These are phyloP conservation scores for Athalia cordata DNA, from an alignment of 2,888 invertebrate species.

Conservation along the genomic window DNA sequence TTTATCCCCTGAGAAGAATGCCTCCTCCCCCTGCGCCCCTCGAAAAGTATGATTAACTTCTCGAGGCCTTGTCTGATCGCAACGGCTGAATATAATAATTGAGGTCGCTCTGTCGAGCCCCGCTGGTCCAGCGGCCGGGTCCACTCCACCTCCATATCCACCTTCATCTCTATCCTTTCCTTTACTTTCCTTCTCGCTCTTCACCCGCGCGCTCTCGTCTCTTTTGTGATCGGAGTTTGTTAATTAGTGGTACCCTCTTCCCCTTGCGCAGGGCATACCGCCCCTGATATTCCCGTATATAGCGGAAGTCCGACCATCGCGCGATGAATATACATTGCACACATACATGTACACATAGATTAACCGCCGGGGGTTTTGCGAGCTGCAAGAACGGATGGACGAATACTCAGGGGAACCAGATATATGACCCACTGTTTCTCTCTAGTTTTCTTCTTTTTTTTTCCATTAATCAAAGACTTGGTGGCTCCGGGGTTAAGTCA, in stretches of 20 bases:
- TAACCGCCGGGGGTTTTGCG: no score
- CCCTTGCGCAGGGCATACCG: not conserved
- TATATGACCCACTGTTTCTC: no score
- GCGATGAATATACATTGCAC: no score
- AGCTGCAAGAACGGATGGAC: no score
- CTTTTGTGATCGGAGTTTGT: slow-evolving; percentile 37
- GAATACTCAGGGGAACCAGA: no score
- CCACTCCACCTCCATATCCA: not conserved
- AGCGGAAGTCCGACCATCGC: not conserved
- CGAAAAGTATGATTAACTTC: slow-evolving; percentile 38
- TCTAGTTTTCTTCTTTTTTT: no score
- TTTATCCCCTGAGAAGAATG: slow-evolving; percentile 36
- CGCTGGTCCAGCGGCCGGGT: slow-evolving; percentile 20
- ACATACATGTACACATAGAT: no score
- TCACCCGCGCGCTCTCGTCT: not conserved
- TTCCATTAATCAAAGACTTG: no score
- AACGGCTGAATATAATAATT: slow-evolving; percentile 25
- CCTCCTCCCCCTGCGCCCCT: not conserved
- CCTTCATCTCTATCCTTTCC: not conserved
- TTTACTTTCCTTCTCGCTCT: not conserved
- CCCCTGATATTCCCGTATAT: slow-evolving; percentile 8
- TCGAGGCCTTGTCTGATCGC: slow-evolving; percentile 37
- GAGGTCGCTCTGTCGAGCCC: slow-evolving; percentile 16
- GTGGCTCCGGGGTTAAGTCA: no score
- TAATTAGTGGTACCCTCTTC: not conserved